Evolutionary conservation across 1,140 invertebrate species (phyloP).

Genomic region (Scylla paramamosain): DNA sequence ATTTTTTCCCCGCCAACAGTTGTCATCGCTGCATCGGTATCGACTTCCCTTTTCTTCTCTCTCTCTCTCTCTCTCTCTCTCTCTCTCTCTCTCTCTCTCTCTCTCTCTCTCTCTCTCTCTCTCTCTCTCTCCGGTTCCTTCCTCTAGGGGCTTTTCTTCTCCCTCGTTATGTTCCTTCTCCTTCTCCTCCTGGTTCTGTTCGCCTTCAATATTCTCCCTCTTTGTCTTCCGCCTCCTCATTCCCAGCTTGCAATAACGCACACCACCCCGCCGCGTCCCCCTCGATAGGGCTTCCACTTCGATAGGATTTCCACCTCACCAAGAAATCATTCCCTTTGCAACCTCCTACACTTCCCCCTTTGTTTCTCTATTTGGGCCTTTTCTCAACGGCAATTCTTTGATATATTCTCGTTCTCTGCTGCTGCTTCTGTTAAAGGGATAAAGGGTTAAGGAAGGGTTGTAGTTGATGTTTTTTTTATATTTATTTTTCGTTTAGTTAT

Average conservation of each 20-base stretch:
- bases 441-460: no score
- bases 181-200: neutral
- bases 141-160: neutral
- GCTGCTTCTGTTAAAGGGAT: no score
- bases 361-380: neutral
- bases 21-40: neutral
- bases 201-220: constrained; percentile 9
- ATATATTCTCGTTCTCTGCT: neutral
- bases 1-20: neutral
- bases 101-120: constrained; percentile 8
- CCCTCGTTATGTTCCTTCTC: neutral
- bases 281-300: neutral
- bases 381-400: neutral
- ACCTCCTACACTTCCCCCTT: neutral
- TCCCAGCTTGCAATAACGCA: neutral
- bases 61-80: constrained; percentile 44
- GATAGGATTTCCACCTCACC: neutral
- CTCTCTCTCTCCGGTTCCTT: neutral
- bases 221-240: neutral
- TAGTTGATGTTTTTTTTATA: no score
- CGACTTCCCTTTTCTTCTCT: neutral
- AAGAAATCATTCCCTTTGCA: neutral
- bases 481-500: no score
- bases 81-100: neutral
- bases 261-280: no score